These are phyloP conservation scores for Drosophila bocqueti DNA, from an alignment of 1,140 invertebrate species.

Conservation along the genomic window DNA sequence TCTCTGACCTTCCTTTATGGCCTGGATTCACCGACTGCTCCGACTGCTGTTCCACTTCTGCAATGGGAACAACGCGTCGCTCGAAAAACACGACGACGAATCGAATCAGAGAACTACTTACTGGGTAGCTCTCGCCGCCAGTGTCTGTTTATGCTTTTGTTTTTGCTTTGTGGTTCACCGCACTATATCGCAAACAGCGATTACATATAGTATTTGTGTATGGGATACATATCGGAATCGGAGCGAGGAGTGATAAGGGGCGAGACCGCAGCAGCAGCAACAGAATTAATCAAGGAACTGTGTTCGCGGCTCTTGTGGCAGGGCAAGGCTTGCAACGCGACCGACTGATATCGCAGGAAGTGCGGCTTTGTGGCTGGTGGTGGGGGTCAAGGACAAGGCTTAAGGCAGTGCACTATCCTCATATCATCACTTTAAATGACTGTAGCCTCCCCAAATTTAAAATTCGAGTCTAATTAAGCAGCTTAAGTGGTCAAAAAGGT, in stretches of 20 bases:
- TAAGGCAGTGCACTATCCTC: background rate
- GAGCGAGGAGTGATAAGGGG: slow-evolving; percentile 14
- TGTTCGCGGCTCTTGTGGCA: slow-evolving; percentile 25
- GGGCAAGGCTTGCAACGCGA: slow-evolving; percentile 5
- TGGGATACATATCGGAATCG: slow-evolving; percentile 22
- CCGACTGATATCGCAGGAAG: slow-evolving; percentile 20
- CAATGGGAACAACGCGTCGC: slow-evolving; percentile 14
- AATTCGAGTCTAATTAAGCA: background rate
- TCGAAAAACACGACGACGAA: background rate
- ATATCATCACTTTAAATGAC: background rate
- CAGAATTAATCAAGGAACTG: slow-evolving; percentile 10
- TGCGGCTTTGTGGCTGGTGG: slow-evolving; percentile 3
- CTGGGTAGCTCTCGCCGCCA: slow-evolving; percentile 2
- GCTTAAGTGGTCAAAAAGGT: background rate
- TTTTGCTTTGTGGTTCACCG: slow-evolving; percentile 27
- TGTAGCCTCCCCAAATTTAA: background rate
- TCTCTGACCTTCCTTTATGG: slow-evolving; percentile 19
- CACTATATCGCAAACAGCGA: slow-evolving; percentile 15
- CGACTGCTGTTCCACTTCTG: slow-evolving; percentile 37
- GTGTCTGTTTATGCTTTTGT: slow-evolving; percentile 20
- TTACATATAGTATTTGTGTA: background rate
- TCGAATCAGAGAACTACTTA: slow-evolving; percentile 6
- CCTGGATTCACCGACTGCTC: slow-evolving; percentile 25
- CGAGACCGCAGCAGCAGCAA: slow-evolving; percentile 6
- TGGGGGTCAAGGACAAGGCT: background rate